Conservation (phyloP, 2,888 invertebrate species). For the Spilarctia lutea region DNA sequence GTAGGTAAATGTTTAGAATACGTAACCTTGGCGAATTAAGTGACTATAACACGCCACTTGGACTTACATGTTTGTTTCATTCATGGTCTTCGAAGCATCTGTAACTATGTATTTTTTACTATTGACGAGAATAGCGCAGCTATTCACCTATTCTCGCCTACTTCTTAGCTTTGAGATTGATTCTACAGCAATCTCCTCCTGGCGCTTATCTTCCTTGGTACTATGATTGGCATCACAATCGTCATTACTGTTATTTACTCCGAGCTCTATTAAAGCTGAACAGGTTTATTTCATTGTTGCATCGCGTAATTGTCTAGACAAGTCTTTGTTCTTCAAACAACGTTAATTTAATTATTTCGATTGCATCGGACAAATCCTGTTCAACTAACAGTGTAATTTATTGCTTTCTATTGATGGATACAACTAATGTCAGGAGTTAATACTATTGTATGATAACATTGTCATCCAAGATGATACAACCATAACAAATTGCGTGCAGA, state of each 20-base stretch:
- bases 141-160: constrained; percentile 76
- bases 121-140: constrained; percentile 66
- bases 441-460: constrained; percentile 41
- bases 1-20: constrained; percentile 54
- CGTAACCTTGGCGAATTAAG: constrained; percentile 63
- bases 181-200: constrained; percentile 61
- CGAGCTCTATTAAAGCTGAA: constrained; percentile 35
- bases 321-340: constrained; percentile 50
- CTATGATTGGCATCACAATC: constrained; percentile 69
- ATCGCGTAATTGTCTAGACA: constrained; percentile 39
- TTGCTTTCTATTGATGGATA: constrained; percentile 36
- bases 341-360: constrained; percentile 46
- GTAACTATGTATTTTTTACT: constrained; percentile 63
- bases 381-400: constrained; percentile 42
- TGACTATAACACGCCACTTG: constrained; percentile 61
- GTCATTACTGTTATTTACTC: constrained; percentile 61
- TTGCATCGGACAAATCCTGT: constrained; percentile 44
- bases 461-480: constrained; percentile 32
- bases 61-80: constrained; percentile 61
- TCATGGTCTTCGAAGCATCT: constrained; percentile 63
- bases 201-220: constrained; percentile 61
- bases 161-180: constrained; percentile 64
- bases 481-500: constrained; percentile 58
- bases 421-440: constrained; percentile 33
- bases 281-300: constrained; percentile 49